Conservation (phyloP, 2,888 invertebrate species). For the Orthosia cruda region DNA sequence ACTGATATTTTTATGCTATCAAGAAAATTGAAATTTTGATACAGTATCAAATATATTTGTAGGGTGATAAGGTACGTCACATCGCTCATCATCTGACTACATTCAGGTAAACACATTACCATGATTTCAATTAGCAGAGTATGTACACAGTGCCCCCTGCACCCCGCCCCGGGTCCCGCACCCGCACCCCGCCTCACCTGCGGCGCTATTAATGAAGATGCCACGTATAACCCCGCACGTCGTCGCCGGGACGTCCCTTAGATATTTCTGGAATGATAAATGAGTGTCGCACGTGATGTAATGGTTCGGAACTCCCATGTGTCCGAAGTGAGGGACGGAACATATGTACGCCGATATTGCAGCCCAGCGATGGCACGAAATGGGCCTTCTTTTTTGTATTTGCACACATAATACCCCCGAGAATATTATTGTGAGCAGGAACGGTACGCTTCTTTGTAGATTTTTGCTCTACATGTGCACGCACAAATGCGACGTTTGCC, state of each 20-base stretch:
- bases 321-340: slow-evolving; percentile 69
- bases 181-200: slow-evolving; percentile 61
- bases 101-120: slow-evolving; percentile 67
- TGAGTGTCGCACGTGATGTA: slow-evolving; percentile 81
- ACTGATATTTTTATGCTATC: neutral
- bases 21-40: slow-evolving; percentile 17
- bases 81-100: slow-evolving; percentile 61
- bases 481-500: slow-evolving; percentile 12
- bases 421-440: slow-evolving; percentile 44
- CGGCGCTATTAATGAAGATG: slow-evolving; percentile 77
- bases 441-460: slow-evolving; percentile 17
- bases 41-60: slow-evolving; percentile 17
- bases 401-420: slow-evolving; percentile 39
- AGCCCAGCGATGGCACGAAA: slow-evolving; percentile 38
- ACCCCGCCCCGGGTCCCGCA: slow-evolving; percentile 27
- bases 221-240: slow-evolving; percentile 71
- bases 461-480: slow-evolving; percentile 49
- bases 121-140: slow-evolving; percentile 75
- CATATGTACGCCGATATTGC: slow-evolving; percentile 67
- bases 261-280: slow-evolving; percentile 84
- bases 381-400: slow-evolving; percentile 49
- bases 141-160: slow-evolving; percentile 55
- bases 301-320: slow-evolving; percentile 74
- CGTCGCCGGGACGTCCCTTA: slow-evolving; percentile 74
- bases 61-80: slow-evolving; percentile 35